These are phyloP conservation scores for Moxostoma hubbsi DNA, from an alignment of 2,797 vertebrate genomes.

Conservation along the genomic window DNA sequence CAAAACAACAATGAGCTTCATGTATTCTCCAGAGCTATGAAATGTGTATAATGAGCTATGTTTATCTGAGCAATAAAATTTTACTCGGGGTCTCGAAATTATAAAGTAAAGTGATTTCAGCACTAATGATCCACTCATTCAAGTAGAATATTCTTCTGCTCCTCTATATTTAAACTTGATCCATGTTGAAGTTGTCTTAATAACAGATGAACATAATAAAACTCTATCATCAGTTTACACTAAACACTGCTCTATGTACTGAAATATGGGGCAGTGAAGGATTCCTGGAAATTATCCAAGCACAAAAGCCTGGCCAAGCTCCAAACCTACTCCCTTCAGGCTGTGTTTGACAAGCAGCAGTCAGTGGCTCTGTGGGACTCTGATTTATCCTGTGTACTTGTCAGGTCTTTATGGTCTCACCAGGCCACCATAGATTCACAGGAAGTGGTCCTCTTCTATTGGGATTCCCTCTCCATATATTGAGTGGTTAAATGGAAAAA, in stretches of 20 bases:
- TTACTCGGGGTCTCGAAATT: not conserved
- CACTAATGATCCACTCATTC: not conserved
- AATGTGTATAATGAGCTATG: not conserved
- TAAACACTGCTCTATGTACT: slow-evolving; percentile 22
- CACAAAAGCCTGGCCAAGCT: slow-evolving; percentile 31
- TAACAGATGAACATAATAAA: slow-evolving; percentile 20
- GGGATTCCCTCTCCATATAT: not conserved
- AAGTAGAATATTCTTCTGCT: not conserved
- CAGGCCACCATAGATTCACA: slow-evolving; percentile 33
- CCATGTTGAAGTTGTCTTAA: slow-evolving; percentile 4
- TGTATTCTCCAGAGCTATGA: not conserved
- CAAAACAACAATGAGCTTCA: not conserved
- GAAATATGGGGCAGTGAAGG: slow-evolving; percentile 12
- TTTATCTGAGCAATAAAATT: not conserved
- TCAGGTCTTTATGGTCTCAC: slow-evolving; percentile 26
- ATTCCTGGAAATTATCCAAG: slow-evolving; percentile 28
- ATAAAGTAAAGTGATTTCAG: not conserved
- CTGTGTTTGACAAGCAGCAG: slow-evolving; percentile 23
- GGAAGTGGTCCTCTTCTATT: slow-evolving; percentile 12
- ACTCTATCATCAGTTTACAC: slow-evolving; percentile 24
- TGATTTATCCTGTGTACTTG: slow-evolving; percentile 8
- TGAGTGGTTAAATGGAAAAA: not conserved
- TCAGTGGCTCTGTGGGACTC: slow-evolving; percentile 10
- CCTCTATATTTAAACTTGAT: not conserved
- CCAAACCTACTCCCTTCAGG: slow-evolving; percentile 13